Conservation (phyloP, 2,888 invertebrate species). For the Dryobotodes eremita region DNA sequence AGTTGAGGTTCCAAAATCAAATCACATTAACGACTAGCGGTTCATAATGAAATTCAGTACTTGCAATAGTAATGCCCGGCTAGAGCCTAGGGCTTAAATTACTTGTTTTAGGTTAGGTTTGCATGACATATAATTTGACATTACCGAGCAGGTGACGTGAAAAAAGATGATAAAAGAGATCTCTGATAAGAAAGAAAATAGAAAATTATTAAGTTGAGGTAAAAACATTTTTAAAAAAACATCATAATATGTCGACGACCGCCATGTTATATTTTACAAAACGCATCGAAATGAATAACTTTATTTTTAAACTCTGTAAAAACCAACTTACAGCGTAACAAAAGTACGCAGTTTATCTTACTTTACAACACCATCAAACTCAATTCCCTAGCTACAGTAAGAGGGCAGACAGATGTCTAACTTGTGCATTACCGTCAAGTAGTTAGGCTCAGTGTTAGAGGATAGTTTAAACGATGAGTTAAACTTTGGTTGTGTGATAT, state of each 20-base stretch:
- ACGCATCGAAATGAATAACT: background rate
- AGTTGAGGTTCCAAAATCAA: too few relatives aligned
- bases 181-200: too few relatives aligned
- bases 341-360: background rate
- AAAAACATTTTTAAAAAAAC: too few relatives aligned
- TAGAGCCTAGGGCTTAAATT: too few relatives aligned
- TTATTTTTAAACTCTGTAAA: background rate
- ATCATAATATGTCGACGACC: background rate
- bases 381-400: background rate
- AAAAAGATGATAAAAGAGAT: too few relatives aligned
- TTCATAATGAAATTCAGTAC: too few relatives aligned
- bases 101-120: too few relatives aligned
- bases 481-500: background rate
- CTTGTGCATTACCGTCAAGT: constrained; percentile 1
- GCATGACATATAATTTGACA: too few relatives aligned
- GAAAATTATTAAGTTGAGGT: too few relatives aligned
- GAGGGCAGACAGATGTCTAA: constrained; percentile 8
- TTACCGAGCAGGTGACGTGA: too few relatives aligned
- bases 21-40: too few relatives aligned
- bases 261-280: background rate
- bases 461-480: constrained; percentile 2
- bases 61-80: too few relatives aligned
- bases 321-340: background rate
- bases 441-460: background rate
- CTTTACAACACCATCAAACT: background rate